A percentile compares a stretch with the other conserved stretches of the same genome.
Conservation (phyloP, 53 echinoderm and acorn worm species). For the Actinopyga echinites region DNA sequence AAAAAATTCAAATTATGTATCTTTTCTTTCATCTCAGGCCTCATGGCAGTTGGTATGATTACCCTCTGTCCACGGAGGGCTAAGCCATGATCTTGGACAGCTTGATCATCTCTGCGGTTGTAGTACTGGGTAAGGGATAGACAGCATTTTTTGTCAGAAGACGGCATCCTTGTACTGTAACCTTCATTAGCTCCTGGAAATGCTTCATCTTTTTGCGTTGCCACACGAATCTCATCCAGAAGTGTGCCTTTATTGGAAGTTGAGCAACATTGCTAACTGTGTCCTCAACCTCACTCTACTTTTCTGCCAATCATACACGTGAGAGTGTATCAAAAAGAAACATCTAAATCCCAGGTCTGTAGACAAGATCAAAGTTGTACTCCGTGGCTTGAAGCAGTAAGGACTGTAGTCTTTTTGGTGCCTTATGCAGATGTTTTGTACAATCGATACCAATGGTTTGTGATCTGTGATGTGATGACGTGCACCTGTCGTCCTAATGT, state of each 20-base stretch:
- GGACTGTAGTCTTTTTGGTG: conserved; percentile 50
- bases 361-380: conserved; percentile 41
- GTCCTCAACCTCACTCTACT: no score
- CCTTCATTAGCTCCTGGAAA: conserved; percentile 44
- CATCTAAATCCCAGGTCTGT: conserved; percentile 1
- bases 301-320: background rate
- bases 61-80: conserved; percentile 27
- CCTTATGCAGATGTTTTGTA: conserved; percentile 56
- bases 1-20: conserved; percentile 57
- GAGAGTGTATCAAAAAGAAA: conserved; percentile 34
- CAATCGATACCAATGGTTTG: conserved; percentile 61
- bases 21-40: conserved; percentile 42
- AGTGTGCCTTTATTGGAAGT: background rate
- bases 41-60: conserved; percentile 39
- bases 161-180: conserved; percentile 49
- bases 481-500: conserved; percentile 26
- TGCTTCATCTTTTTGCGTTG: conserved; percentile 24
- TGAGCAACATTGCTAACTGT: no score
- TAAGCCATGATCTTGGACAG: conserved; percentile 48
- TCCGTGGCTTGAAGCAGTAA: conserved; percentile 51
- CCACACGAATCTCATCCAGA: no score
- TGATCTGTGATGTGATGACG: conserved; percentile 59
- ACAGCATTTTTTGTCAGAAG: background rate
- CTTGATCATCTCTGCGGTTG: background rate
- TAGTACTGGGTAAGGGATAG: conserved; percentile 32